Conservation (phyloP, 2,888 invertebrate genomes). For the Aphidius colemani region DNA sequence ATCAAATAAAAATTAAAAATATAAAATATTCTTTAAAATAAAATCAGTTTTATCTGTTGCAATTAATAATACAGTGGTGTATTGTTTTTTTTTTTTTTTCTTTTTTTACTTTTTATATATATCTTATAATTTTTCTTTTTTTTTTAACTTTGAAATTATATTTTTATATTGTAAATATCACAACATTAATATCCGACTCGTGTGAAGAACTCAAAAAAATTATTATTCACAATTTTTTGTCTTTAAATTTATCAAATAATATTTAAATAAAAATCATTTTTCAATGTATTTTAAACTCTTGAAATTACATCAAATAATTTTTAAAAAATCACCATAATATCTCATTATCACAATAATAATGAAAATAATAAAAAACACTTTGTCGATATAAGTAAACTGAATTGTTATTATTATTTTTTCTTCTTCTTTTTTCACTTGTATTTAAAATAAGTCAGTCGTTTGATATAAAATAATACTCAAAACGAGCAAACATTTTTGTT, state of each 20-base stretch:
- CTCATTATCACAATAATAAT: neutral
- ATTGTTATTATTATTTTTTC: too few relatives aligned
- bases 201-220: neutral
- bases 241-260: neutral
- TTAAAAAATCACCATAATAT: neutral
- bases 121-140: neutral
- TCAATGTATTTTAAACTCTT: too few relatives aligned
- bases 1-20: too few relatives aligned
- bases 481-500: slow-evolving; percentile 7
- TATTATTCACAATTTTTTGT: neutral
- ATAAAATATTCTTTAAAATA: neutral
- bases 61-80: slow-evolving; percentile 1
- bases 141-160: slow-evolving; percentile 36
- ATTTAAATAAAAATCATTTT: too few relatives aligned
- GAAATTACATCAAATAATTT: too few relatives aligned
- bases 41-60: neutral
- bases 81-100: too few relatives aligned
- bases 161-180: slow-evolving; percentile 57
- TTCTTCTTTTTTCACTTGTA: slow-evolving; percentile 4
- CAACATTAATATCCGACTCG: slow-evolving; percentile 54
- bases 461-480: slow-evolving; percentile 20
- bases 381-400: too few relatives aligned
- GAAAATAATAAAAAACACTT: neutral
- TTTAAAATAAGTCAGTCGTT: slow-evolving; percentile 11
- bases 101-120: neutral